phyloP scores from a whole-genome alignment of 2,797 vertebrate species.

The Cynopterus sphinx region DNA sequence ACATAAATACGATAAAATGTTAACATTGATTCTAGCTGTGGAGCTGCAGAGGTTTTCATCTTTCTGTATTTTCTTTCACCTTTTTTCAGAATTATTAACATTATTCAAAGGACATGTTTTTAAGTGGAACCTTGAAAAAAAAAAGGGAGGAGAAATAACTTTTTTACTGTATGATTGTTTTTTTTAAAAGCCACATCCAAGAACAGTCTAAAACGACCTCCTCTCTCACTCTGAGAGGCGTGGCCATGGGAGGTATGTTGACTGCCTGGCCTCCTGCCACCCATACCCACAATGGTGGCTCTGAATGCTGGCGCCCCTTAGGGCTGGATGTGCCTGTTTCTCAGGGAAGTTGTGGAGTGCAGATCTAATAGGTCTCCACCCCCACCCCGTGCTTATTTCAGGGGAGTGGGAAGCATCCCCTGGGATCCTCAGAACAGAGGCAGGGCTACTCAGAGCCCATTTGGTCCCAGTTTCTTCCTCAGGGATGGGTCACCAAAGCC shows the following conservation, averaged over 20 bases:
- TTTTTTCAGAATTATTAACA: conserved; percentile 43
- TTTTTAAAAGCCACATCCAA: background rate
- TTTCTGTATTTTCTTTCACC: background rate
- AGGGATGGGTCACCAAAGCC: background rate
- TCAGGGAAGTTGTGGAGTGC: background rate
- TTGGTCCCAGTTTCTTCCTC: background rate
- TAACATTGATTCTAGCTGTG: background rate
- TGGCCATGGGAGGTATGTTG: background rate
- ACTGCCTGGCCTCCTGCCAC: too few relatives aligned
- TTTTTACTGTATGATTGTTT: background rate
- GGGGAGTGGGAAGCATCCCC: background rate
- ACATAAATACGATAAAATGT: background rate
- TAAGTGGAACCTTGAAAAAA: background rate
- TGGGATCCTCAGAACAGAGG: background rate
- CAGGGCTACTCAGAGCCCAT: background rate
- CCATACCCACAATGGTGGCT: rapidly evolving
- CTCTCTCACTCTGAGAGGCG: background rate
- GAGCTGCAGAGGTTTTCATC: background rate
- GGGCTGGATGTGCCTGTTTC: background rate
- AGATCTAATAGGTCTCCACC: background rate
- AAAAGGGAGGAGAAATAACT: background rate
- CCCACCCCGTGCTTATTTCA: too few relatives aligned
- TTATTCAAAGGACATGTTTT: background rate
- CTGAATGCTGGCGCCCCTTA: background rate
- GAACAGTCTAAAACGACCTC: background rate